These are phyloP conservation scores for Periparus ater DNA, from an alignment of 2,797 vertebrate species.

Conservation along the genomic window DNA sequence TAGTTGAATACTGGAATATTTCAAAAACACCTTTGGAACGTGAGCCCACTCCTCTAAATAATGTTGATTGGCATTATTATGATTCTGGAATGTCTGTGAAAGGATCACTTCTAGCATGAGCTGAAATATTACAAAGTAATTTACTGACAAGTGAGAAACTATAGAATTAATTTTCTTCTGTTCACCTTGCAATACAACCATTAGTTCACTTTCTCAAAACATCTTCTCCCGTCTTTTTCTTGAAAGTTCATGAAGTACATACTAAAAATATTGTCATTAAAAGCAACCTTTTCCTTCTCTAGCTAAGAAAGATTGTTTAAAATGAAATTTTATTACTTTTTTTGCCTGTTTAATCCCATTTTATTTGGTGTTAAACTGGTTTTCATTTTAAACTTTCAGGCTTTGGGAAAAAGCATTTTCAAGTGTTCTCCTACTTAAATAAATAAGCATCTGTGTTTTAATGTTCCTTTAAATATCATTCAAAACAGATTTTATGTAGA, in stretches of 20 bases:
- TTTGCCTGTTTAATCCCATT: conserved; percentile 36
- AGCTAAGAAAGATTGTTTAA: conserved; percentile 35
- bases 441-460: conserved; percentile 30
- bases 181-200: not conserved
- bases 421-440: not conserved
- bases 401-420: conserved; percentile 2
- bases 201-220: conserved; percentile 65
- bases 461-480: conserved; percentile 1
- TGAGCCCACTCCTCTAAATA: conserved; percentile 22
- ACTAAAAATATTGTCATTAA: conserved; percentile 55
- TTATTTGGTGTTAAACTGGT: conserved; percentile 37
- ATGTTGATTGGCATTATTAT: conserved; percentile 42
- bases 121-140: conserved; percentile 45
- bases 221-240: not conserved
- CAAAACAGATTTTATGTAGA: not conserved
- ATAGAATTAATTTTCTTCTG: conserved; percentile 45
- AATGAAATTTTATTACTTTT: not conserved
- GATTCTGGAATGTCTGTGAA: conserved; percentile 38
- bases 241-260: not conserved
- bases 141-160: conserved; percentile 49
- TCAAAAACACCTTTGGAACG: conserved; percentile 60
- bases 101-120: not conserved
- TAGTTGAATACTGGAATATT: conserved; percentile 62
- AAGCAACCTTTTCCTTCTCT: conserved; percentile 45
- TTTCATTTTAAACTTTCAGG: not conserved